Percentiles rank a stretch among this genome's conserved stretches.
phyloP scores from a whole-genome alignment of 2,797 vertebrate species.

The Sebastes melanostomus region DNA sequence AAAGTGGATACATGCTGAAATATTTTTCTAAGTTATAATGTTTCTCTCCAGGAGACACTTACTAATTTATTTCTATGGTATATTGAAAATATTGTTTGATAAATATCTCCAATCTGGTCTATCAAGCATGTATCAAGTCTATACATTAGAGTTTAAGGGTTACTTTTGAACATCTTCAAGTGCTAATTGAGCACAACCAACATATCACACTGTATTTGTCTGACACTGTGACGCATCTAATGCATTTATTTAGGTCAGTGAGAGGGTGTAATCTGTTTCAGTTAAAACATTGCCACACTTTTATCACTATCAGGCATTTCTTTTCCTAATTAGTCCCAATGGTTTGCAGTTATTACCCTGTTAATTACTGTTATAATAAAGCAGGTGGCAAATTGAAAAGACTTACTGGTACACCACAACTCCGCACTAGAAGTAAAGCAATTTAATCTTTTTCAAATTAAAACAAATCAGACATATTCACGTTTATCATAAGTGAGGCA shows the following conservation, averaged over 20 bases:
- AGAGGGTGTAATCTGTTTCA: not conserved
- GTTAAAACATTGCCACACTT: not conserved
- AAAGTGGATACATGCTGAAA: constrained; percentile 24
- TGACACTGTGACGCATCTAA: not conserved
- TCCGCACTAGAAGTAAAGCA: not conserved
- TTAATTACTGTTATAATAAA: constrained; percentile 1
- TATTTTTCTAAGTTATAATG: constrained; percentile 1
- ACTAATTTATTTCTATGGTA: not conserved
- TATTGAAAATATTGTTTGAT: not conserved
- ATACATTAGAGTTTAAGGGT: not conserved
- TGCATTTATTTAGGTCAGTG: not conserved
- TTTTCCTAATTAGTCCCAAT: constrained; percentile 5
- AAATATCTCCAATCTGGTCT: not conserved
- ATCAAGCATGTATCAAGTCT: not conserved
- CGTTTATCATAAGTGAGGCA: not conserved
- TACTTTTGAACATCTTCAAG: not conserved
- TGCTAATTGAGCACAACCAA: not conserved
- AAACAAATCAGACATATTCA: not conserved
- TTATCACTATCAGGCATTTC: not conserved
- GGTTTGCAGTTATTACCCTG: not conserved
- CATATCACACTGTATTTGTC: not conserved
- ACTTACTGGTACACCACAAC: not conserved
- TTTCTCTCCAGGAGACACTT: constrained; percentile 4
- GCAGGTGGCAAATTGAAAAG: not conserved
- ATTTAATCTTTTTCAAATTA: not conserved